Evolutionary conservation across 1,140 invertebrate species (phyloP), one percentile per base, ranked within the genome.

Genomic region (Zaprionus davidi): DNA sequence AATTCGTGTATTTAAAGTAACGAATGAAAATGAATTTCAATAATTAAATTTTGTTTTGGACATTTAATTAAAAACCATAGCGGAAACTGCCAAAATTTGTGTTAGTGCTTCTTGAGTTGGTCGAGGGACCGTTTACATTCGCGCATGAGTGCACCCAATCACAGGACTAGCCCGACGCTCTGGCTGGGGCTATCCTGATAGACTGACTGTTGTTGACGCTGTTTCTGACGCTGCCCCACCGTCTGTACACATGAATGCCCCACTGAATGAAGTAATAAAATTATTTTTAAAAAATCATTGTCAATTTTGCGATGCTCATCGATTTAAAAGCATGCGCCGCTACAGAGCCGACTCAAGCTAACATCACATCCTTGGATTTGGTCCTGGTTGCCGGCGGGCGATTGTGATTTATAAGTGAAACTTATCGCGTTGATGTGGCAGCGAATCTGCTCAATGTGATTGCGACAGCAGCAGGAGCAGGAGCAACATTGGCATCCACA

Each of bases 201-300:
- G 82, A 46, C n/a, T 46, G 78, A 76, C 82, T 73, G 65, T 63
- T 53, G 26, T 72, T 55, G 60, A 34, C 53, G 11, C 36, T 60
- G 11, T 60, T 36, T 56, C 53, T 28, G 53, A 6, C 2, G 53
- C 7, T 56, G 22, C 53, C 26, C 11, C 46, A 4, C 5, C 20
- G 72, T 44, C 60, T 63, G 72, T 80, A 71, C 82, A 73, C 83
- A 78, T 87, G 83, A 85, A 80, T 85, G 79, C 77, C 65, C 57
- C 72, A 70, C 64, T 85, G 84, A 87, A 90, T 82, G 85, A 82
- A 90, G 83, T 82, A 90, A 90, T 90, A 90, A 90, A 90, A 90
- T 90, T 90, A 90, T 90, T 90, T 85, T 82, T 79, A 84, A 79
- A 84, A 90, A 84, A 90, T 90, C 81, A 90, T 90, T 90, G 81